Conservation (phyloP, 2,888 invertebrate species). For the Synanthedon vespiformis region DNA sequence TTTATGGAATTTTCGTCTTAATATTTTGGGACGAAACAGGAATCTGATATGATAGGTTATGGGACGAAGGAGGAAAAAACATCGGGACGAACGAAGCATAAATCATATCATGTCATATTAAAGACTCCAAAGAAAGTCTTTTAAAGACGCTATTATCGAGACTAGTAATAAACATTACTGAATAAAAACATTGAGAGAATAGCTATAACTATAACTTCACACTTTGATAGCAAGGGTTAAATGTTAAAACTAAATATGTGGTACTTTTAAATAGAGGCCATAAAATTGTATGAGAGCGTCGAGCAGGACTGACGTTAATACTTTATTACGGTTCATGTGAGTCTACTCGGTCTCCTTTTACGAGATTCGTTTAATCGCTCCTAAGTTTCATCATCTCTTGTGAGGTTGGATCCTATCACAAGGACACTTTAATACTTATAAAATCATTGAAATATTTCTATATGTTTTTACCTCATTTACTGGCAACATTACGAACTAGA, state of each 20-base stretch:
- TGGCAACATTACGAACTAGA: not conserved
- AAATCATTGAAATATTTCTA: not conserved
- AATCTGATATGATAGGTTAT: too few species aligned
- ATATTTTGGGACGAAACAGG: too few species aligned
- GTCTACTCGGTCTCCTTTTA: constrained; percentile 44
- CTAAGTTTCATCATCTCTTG: constrained; percentile 29
- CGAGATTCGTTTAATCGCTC: constrained; percentile 45
- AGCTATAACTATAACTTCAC: too few species aligned
- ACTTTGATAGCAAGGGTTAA: not conserved
- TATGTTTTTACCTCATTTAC: not conserved
- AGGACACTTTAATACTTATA: not conserved
- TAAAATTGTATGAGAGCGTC: not conserved
- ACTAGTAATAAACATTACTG: too few species aligned
- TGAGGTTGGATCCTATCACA: not conserved
- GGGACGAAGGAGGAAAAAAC: too few species aligned
- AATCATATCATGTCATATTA: too few species aligned
- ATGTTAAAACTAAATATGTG: not conserved
- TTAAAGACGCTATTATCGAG: too few species aligned
- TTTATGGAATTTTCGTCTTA: too few species aligned
- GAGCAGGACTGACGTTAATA: constrained; percentile 22
- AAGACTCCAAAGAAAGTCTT: too few species aligned
- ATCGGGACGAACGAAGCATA: too few species aligned
- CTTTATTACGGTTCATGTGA: constrained; percentile 44
- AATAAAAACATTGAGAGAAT: too few species aligned
- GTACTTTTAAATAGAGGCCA: not conserved